Evolutionary conservation across 2,797 vertebrate genomes (phyloP), one percentile per base, ranked within the genome.

Genomic region (Lycodopsis pacificus): DNA sequence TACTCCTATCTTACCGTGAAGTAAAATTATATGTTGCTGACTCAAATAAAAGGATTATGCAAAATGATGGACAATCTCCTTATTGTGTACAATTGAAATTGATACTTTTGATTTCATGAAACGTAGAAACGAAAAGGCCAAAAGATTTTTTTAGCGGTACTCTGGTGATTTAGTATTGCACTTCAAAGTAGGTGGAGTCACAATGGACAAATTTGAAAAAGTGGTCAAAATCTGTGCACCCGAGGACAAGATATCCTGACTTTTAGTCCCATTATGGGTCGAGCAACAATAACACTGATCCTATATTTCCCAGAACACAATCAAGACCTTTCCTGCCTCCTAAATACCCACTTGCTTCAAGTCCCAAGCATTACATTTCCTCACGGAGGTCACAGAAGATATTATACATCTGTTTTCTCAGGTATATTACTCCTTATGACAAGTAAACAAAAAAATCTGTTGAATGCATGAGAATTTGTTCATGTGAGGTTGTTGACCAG

Each of bases 1-100:
- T 75, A 67, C 20, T 65, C 20, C 65, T 54, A 27, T 74, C 64
- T 71, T 70, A 69, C 51, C 46, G 56, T 57, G 42, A 34, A 66
- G 38, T 19, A n/a, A 38, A 78, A 48, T 44, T 15, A 1, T 44
- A 74, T 1, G 42, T 46, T 56, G 63, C 20, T 68, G 22, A 73
- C 27, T 71, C 12, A 53, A 71, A 67, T 71, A 7, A 64, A 62
- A 19, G 14, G 6, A 70, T 74, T 74, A 82, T 22, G 19, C 8
- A 74, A 64, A 80, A 75, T 30, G 15, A 75, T 38, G 15, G 38
- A 71, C 11, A 32, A 32, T 38, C 7, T 36, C 17, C 17, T 64
- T 40, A 49, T 40, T 68, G 30, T 53, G 30, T 73, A 65, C 30
- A 48, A 57, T 54, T 72, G 17, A 56, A 65, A 57, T 10, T 40